These are phyloP conservation scores for Zenarchopterus dispar DNA, from an alignment of 2,797 vertebrate genomes.

Conservation along the genomic window DNA sequence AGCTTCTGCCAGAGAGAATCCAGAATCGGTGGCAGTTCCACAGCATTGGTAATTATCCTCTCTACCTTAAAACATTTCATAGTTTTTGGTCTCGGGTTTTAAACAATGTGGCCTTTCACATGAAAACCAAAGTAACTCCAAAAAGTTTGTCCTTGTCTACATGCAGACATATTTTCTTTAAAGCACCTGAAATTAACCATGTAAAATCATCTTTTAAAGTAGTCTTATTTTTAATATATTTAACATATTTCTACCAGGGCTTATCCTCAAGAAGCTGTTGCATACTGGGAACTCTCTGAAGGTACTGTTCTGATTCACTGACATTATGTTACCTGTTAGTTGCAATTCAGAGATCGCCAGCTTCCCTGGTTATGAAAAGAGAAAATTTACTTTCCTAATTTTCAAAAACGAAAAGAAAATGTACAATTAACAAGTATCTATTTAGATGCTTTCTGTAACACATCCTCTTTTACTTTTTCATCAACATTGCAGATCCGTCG, in stretches of 20 bases:
- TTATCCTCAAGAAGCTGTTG: slow-evolving; percentile 98
- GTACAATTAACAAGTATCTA: too few relatives aligned
- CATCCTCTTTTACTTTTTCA: background rate
- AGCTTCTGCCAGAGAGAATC: slow-evolving; percentile 96
- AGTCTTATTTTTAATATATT: slow-evolving; percentile 15
- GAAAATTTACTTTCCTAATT: background rate
- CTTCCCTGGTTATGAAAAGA: background rate
- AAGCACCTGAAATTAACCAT: background rate
- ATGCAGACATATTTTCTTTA: background rate
- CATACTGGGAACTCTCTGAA: slow-evolving; percentile 98
- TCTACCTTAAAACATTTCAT: background rate
- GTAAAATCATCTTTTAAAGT: background rate
- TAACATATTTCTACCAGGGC: slow-evolving; percentile 79
- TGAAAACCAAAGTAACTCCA: background rate
- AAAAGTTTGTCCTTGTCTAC: background rate
- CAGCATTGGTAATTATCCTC: slow-evolving; percentile 90
- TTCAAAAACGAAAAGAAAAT: too few relatives aligned
- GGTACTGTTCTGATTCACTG: slow-evolving; percentile 77
- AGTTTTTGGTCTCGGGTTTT: slow-evolving; percentile 7
- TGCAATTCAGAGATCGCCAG: background rate
- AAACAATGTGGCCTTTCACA: background rate
- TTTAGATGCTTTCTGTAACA: background rate
- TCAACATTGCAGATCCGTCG: slow-evolving; percentile 88
- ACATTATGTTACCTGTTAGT: background rate
- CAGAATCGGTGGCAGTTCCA: slow-evolving; percentile 98